A percentile compares a stretch with the other conserved stretches of the same genome.
These are phyloP conservation scores for Chelonus insularis DNA, from an alignment of 1,140 invertebrate species.

Conservation along the genomic window DNA sequence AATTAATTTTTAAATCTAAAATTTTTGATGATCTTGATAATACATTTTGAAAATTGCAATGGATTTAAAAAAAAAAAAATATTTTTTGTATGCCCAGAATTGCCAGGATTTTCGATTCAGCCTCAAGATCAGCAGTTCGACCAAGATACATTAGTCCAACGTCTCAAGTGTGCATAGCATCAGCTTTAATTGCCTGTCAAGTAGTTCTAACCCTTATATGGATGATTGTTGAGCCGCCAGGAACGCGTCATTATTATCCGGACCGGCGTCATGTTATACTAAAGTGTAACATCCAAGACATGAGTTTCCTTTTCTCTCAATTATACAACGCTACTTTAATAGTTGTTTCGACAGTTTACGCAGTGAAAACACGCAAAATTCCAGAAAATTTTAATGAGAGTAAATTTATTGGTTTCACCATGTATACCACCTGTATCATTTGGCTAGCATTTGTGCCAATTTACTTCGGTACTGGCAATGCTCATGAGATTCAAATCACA, in stretches of 20 bases:
- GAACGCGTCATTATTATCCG: slow-evolving; percentile 63
- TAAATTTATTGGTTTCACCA: slow-evolving; percentile 75
- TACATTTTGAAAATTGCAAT: too few species aligned
- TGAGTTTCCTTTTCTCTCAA: slow-evolving; percentile 71
- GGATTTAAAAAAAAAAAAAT: too few species aligned
- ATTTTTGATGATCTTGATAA: too few species aligned
- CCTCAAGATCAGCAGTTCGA: slow-evolving; percentile 67
- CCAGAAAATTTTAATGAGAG: slow-evolving; percentile 79
- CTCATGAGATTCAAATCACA: slow-evolving; percentile 72
- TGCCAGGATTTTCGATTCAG: slow-evolving; percentile 74
- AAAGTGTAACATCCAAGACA: slow-evolving; percentile 69
- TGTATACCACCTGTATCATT: slow-evolving; percentile 79
- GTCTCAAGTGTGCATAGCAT: slow-evolving; percentile 73
- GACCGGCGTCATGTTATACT: slow-evolving; percentile 60
- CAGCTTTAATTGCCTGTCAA: slow-evolving; percentile 66
- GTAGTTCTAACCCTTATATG: slow-evolving; percentile 58
- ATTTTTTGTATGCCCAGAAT: too few species aligned
- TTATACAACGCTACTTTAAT: slow-evolving; percentile 77
- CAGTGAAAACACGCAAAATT: slow-evolving; percentile 75
- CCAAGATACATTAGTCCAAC: slow-evolving; percentile 76
- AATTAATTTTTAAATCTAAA: too few species aligned
- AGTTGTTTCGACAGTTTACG: slow-evolving; percentile 73
- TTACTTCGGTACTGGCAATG: slow-evolving; percentile 71
- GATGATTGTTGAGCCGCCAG: slow-evolving; percentile 69
- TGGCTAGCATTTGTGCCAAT: slow-evolving; percentile 78